phyloP scores from a whole-genome alignment of 2,113 vertebrate species.

The Amphiprion percula region DNA sequence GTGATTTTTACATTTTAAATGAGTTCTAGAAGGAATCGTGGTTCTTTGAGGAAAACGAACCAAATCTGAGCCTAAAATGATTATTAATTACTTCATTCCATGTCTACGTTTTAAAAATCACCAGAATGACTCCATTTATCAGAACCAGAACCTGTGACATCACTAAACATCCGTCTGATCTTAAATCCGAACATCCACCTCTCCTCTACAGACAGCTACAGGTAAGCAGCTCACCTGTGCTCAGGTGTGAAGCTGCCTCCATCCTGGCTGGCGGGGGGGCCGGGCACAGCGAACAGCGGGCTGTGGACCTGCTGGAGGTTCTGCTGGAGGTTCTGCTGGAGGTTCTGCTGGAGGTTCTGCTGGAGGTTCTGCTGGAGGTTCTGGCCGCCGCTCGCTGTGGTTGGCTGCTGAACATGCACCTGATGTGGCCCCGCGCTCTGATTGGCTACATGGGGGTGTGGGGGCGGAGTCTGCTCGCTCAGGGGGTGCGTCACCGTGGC shows the following conservation, averaged over 20 bases:
- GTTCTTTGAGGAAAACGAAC: too few relatives aligned
- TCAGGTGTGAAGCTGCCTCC: constrained; percentile 89
- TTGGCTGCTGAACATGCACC: constrained; percentile 70
- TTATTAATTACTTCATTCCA: too few relatives aligned
- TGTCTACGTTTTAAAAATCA: too few relatives aligned
- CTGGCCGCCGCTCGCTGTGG: constrained; percentile 36
- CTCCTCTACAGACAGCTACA: too few relatives aligned
- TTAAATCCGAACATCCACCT: too few relatives aligned
- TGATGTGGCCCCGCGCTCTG: constrained; percentile 48
- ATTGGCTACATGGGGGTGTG: constrained; percentile 76
- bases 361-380: constrained; percentile 70
- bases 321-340: constrained; percentile 56
- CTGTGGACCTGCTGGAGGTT: constrained; percentile 74
- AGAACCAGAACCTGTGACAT: too few relatives aligned
- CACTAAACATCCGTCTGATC: too few relatives aligned
- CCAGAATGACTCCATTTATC: too few relatives aligned
- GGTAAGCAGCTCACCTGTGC: constrained; percentile 87
- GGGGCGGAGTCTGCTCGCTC: constrained; percentile 76
- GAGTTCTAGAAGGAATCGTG: too few relatives aligned
- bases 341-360: constrained; percentile 42
- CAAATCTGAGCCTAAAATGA: too few relatives aligned
- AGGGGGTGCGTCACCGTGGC: constrained; percentile 65
- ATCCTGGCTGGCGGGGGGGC: constrained; percentile 88
- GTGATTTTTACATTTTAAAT: too few relatives aligned
- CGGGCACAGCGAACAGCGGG: constrained; percentile 90